Evolutionary conservation across 2,113 vertebrate genomes (phyloP), one percentile per base, ranked within the genome.

Genomic region (Corythoichthys haematopterus): DNA sequence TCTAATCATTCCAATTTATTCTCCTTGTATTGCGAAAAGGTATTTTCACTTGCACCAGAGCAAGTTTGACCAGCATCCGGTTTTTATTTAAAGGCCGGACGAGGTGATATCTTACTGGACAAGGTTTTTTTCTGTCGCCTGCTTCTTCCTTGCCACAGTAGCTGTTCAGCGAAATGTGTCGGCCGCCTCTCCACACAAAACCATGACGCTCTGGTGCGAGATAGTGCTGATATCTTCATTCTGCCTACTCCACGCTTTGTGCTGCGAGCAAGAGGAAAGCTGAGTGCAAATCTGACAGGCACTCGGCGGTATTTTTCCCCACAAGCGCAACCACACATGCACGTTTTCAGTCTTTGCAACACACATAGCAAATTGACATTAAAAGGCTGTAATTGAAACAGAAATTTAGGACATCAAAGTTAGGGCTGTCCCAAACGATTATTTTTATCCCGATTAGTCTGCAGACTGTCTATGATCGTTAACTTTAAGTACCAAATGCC

Each of bases 211-310:
- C 76, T 68, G 70, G 75, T 81, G 83, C 69, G 73, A 81, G 85
- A 86, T 84, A 76, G 85, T 78, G 70, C 75, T 80, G 84, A 88
- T 85, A 43, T 84, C 81, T 88, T 87, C 76, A 88, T 85, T 80
- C 69, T 65, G 74, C 84, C 69, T 75, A 76, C 38, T 64, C 43
- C 68, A 47, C 45, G 61, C 35, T 48, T 72, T 68, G 47, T 57
- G 64, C 72, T 68, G 59, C 47, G 20, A 70, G 37, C 43, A 73
- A 71, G 60, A 62, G 20, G 43, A 75, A 64, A 75, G 65, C 70
- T 33, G 65, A 68, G 45, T 58, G 68, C 70, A 70, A 57, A 76
- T 78, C 66, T 75, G 67, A 35, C 50, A 35, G 65, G 61, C 71
- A 63, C 66, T 66, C 72, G 62, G 50, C 28, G 55, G 50, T 37